A percentile compares a stretch with the other conserved stretches of the same genome.
Conservation (phyloP, 2,888 invertebrate species). For the Chelonus formosanus region DNA sequence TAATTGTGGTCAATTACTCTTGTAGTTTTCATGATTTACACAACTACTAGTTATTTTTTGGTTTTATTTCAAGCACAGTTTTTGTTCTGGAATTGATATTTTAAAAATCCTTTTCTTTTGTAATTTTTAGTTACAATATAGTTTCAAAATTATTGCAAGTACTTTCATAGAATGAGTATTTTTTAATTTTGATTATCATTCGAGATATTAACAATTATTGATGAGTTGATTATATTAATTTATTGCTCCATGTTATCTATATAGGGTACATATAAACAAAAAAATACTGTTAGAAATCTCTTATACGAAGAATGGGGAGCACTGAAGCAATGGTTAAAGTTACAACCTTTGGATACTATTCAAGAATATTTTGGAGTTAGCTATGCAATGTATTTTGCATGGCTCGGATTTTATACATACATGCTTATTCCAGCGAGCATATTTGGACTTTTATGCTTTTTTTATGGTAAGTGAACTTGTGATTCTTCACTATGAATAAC, state of each 20-base stretch:
- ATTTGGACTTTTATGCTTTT: constrained; percentile 73
- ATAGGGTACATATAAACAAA: constrained; percentile 69
- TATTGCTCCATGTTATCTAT: constrained; percentile 34
- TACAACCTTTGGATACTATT: constrained; percentile 79
- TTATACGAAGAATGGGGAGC: constrained; percentile 78
- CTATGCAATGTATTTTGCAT: constrained; percentile 83
- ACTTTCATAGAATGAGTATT: no score
- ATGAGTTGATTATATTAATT: no score
- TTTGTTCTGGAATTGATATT: no score
- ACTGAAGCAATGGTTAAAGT: constrained; percentile 74
- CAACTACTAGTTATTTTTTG: no score
- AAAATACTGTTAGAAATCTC: constrained; percentile 67
- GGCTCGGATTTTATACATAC: constrained; percentile 86
- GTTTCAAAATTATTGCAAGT: no score
- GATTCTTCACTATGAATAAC: background rate
- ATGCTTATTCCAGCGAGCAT: constrained; percentile 81
- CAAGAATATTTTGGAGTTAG: constrained; percentile 82
- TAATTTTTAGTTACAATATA: no score
- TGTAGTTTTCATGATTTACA: no score
- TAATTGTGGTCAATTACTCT: background rate
- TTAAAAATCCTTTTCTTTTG: no score
- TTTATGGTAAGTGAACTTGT: constrained; percentile 67
- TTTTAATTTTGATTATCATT: no score
- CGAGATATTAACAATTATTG: no score
- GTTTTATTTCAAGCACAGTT: no score